These are phyloP conservation scores for Nipponia nippon DNA, from an alignment of 2,113 vertebrate species.

Conservation along the genomic window DNA sequence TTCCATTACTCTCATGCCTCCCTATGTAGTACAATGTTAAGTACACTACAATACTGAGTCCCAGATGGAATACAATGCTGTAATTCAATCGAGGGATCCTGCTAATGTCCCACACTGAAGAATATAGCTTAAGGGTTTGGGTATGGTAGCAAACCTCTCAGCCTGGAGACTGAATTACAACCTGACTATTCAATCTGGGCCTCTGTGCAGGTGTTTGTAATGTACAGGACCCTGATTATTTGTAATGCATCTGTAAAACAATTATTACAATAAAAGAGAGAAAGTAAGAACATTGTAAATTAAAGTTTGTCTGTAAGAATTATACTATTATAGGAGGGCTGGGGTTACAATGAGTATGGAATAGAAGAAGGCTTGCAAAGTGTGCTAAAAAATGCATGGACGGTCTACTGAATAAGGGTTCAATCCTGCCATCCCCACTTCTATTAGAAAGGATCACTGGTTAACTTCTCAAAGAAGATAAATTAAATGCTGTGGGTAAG, in stretches of 20 bases:
- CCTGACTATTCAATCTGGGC: slow-evolving; percentile 52
- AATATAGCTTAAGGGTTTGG: slow-evolving; percentile 83
- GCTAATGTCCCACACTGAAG: slow-evolving; percentile 80
- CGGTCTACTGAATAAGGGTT: not conserved
- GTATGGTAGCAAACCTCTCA: slow-evolving; percentile 74
- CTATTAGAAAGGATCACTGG: not conserved
- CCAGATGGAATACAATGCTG: slow-evolving; percentile 80
- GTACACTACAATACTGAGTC: slow-evolving; percentile 75
- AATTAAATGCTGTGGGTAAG: not conserved
- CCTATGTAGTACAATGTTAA: slow-evolving; percentile 77
- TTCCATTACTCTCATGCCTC: slow-evolving; percentile 75
- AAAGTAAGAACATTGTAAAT: slow-evolving; percentile 24
- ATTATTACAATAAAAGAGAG: slow-evolving; percentile 52
- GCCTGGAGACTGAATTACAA: slow-evolving; percentile 74
- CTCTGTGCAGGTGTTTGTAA: slow-evolving; percentile 31
- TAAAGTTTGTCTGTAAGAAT: slow-evolving; percentile 27
- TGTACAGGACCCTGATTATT: not conserved
- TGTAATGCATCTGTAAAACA: slow-evolving; percentile 47
- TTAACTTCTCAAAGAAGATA: not conserved
- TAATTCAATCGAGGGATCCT: slow-evolving; percentile 81
- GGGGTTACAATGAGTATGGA: not conserved
- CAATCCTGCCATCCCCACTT: not conserved
- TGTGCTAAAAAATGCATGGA: not conserved
- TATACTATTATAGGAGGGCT: not conserved
- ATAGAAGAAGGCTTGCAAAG: not conserved